Conservation (phyloP, 2,888 invertebrate genomes). For the Monopis laevigella region DNA sequence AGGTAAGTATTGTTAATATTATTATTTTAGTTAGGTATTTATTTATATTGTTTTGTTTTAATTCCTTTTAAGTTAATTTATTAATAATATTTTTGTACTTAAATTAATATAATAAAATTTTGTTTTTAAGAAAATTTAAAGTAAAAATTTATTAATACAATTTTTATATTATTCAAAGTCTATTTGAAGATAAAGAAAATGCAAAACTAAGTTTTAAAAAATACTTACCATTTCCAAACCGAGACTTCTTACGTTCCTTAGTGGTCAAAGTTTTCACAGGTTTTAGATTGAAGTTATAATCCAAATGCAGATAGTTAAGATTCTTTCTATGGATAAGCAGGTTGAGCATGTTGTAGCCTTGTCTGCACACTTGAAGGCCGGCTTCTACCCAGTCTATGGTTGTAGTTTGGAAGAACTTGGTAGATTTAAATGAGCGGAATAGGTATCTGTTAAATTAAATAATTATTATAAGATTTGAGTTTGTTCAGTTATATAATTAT, state of each 20-base stretch:
- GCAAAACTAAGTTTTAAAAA: too few relatives aligned
- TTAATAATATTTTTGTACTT: too few relatives aligned
- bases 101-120: too few relatives aligned
- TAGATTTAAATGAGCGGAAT: conserved; percentile 99
- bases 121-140: too few relatives aligned
- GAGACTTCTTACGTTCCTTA: conserved; percentile 98
- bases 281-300: conserved; percentile 99
- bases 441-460: conserved; percentile 72
- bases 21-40: too few relatives aligned
- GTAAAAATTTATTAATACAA: too few relatives aligned
- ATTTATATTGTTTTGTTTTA: too few relatives aligned
- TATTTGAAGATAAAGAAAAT: too few relatives aligned
- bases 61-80: too few relatives aligned
- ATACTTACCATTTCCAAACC: conserved; percentile 87
- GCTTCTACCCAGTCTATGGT: conserved; percentile 99
- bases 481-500: background rate
- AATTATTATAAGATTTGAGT: background rate
- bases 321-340: conserved; percentile 99
- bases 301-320: conserved; percentile 98
- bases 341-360: conserved; percentile 99
- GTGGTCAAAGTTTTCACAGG: conserved; percentile 99
- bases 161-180: too few relatives aligned
- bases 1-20: too few relatives aligned
- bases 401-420: conserved; percentile 99
- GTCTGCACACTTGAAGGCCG: conserved; percentile 96